Evolutionary conservation across 30 jellyfish, hydroid and myxozoan species (phyloP), one percentile per base, ranked within the genome.

Genomic region (Aurelia coerulea): DNA sequence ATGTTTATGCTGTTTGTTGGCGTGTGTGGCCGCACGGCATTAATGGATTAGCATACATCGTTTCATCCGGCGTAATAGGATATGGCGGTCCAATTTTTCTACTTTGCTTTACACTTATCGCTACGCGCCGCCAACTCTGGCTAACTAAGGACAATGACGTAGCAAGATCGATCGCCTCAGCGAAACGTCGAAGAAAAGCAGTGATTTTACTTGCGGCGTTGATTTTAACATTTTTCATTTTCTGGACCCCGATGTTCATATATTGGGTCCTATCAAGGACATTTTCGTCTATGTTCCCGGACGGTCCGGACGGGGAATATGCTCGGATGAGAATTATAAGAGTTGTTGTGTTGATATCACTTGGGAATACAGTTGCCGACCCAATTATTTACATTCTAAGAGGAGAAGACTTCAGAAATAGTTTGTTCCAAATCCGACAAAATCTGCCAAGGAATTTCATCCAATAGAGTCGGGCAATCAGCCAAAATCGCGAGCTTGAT

Each of bases 181-280:
- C 68, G 13, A 53, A 64, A 64, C 65, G 86, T 39, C 80, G 97
- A 29, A 68, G 76, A 60, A 54, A 68, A 33, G 91, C 92, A 12
- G 79, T 77, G 52, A 67, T 85, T 56, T 64, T 90, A 9, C 70
- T 90, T 2, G 90, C 79, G 1, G 77, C 81, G 52, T 74, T 90
- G 23, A 59, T 75, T n/a, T 18, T 90, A 9, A 89, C 94, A 12
- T 90, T 71, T 79, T 81, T 90, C 71, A 80, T 78, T 2, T 73
- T 84, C 79, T 90, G 94, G 93, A 56, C 78, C 12, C 97, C 97
- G 49, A 66, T 70, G 65, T 59, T 72, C 72, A 41, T 82, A 14
- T 90, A 83, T 73, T 90, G 97, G 97, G 49, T 76, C 10, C 46
- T 90, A 56, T 81, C 97, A 31, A 87, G 96, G 6, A 63, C 90